Percentiles rank a stretch among this genome's conserved stretches.
Conservation (phyloP, 2,113 vertebrate species). For the Trachemys scripta region DNA sequence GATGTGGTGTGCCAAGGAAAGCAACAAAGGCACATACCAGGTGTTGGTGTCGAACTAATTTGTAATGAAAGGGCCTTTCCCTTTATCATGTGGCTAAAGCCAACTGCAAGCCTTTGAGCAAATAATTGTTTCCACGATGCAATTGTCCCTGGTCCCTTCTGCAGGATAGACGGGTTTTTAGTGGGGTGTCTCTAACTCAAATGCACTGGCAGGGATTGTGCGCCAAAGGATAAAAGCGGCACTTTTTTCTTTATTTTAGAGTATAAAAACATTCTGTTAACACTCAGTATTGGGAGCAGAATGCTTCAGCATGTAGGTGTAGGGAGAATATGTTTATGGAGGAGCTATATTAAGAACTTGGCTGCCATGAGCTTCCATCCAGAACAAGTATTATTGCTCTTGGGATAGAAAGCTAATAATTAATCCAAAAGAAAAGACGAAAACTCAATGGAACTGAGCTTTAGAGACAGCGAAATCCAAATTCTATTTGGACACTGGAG, state of each 20-base stretch:
- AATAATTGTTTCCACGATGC: slow-evolving; percentile 38
- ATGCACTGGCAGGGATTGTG: background rate
- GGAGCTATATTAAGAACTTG: slow-evolving; percentile 31
- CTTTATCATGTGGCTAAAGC: background rate
- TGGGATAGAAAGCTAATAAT: slow-evolving; percentile 29
- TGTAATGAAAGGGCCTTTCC: background rate
- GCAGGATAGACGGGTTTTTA: background rate
- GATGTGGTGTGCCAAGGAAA: background rate
- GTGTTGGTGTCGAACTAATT: background rate
- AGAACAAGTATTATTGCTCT: slow-evolving; percentile 62
- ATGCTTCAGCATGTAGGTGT: slow-evolving; percentile 16
- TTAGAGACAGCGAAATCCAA: slow-evolving; percentile 36
- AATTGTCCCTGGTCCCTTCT: slow-evolving; percentile 30
- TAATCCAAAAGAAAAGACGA: slow-evolving; percentile 53
- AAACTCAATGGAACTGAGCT: slow-evolving; percentile 20
- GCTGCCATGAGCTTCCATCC: slow-evolving; percentile 31
- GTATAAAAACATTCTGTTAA: slow-evolving; percentile 40
- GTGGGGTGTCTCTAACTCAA: background rate
- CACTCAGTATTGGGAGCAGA: background rate
- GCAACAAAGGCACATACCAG: background rate
- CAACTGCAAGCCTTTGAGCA: background rate
- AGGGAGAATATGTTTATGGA: slow-evolving; percentile 15
- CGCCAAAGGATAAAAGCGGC: slow-evolving; percentile 11
- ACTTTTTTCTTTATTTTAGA: background rate
- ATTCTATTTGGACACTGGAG: slow-evolving; percentile 34